Conservation (phyloP, 2,888 invertebrate genomes). For the Desoria tigrina region DNA sequence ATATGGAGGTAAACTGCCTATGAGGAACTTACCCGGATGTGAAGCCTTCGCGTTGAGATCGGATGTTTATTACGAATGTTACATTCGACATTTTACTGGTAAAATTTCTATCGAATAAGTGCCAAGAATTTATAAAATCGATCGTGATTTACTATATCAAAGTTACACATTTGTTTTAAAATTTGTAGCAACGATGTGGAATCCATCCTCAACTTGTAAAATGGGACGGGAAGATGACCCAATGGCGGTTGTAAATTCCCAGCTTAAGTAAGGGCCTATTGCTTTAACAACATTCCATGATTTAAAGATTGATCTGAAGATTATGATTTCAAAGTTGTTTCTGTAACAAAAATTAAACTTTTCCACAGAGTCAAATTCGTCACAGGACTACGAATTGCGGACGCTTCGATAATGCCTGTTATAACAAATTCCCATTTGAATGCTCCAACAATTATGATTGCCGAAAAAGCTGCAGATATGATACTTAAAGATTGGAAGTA, state of each 20-base stretch:
- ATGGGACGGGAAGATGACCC: background rate
- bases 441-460: too few relatives aligned
- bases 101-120: too few relatives aligned
- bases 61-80: slow-evolving; percentile 1
- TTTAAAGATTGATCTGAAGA: too few relatives aligned
- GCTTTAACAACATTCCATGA: too few relatives aligned
- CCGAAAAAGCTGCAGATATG: too few relatives aligned
- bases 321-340: too few relatives aligned
- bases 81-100: slow-evolving; percentile 4
- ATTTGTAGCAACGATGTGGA: background rate
- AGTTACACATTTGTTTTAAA: too few relatives aligned
- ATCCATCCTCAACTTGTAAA: slow-evolving; percentile 2
- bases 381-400: background rate
- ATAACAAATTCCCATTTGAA: too few relatives aligned
- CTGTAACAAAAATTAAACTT: too few relatives aligned
- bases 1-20: background rate
- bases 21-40: background rate
- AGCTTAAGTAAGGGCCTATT: background rate
- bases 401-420: background rate
- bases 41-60: background rate
- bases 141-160: too few relatives aligned
- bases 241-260: background rate
- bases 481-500: too few relatives aligned
- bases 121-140: too few relatives aligned
- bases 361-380: background rate